Base-by-base conservation (phyloP, 2,113 vertebrate species). In the Tetrax tetrax region DNA sequence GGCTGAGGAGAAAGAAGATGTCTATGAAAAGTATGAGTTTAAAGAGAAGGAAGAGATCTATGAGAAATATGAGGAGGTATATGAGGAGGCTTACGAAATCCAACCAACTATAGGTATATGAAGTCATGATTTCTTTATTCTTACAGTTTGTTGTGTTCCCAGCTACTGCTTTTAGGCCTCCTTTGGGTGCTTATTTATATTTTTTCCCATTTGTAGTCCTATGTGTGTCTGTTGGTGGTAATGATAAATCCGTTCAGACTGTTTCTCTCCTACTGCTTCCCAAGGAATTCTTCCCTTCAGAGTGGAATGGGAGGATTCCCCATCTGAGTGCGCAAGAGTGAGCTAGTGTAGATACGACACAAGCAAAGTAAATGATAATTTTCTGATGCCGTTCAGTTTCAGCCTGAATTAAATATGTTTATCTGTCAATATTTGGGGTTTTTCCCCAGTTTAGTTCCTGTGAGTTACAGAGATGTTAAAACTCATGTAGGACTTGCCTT, bases 61-160 rank as follows among this genome's bases (percentile, higher is more conserved):
- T 89, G 96, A 97, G 78, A 93, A 94, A 61, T 89, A 89, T 14
- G 93, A 96, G 51, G 95, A 97, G 51, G 83, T 63, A 5, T 97
- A 97, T 33, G 94, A 97, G 51, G 96, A 97, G 57, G 72, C 93
- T 57, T 95, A 98, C 3, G 89, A 98, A 50, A 97, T 96, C 72
- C 90, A 84, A 20, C 95, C 97, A 92, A 87, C 97, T 65, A 96
- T 90, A 98, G 98, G 98, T 98, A 98, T 64, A 98, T 48, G 68
- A n/a, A 24, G 28, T 79, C 4, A 38, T 89, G 9, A 61, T 81
- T 94, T 94, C 54, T 87, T 84, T 84, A 38, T 72, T 84, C 53
- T 87, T 92, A 21, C 1, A 48, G 8, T 74, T 41, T 90, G 12
- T 72, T 70, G 63, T 51, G 28, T 61, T 83, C 60, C 41, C 50